These are phyloP conservation scores for Antheraea assamensis DNA, from an alignment of 2,888 invertebrate genomes.

Conservation along the genomic window DNA sequence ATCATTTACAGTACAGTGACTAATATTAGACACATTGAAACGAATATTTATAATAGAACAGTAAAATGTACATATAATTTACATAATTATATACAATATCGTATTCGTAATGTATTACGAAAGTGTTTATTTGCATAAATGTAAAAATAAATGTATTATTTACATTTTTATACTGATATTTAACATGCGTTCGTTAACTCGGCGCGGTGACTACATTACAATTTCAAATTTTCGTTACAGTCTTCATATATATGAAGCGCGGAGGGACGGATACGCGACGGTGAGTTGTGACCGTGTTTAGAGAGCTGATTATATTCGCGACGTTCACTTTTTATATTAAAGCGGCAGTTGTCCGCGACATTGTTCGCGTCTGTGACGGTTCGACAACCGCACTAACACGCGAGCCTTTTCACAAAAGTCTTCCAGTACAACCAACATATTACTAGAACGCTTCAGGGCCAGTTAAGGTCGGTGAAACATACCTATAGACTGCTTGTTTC, in stretches of 20 bases:
- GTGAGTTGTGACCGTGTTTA: background rate
- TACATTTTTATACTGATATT: constrained; percentile 1
- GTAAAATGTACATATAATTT: background rate
- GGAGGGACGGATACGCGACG: background rate
- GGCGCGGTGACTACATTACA: background rate
- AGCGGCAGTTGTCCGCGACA: background rate
- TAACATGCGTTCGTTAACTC: background rate
- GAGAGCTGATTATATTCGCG: background rate
- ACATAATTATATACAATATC: background rate
- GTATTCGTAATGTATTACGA: background rate
- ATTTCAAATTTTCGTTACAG: background rate
- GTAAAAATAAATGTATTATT: background rate
- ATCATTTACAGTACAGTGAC: too few relatives aligned
- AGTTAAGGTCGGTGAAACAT: too few relatives aligned
- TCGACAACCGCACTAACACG: too few relatives aligned
- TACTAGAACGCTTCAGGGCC: too few relatives aligned
- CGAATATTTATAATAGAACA: background rate
- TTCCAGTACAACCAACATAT: too few relatives aligned
- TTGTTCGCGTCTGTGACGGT: too few relatives aligned
- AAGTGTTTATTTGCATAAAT: background rate
- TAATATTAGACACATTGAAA: background rate
- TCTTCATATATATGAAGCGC: background rate
- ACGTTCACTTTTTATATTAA: constrained; percentile 1
- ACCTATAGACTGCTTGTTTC: too few relatives aligned
- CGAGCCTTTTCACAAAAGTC: too few relatives aligned